These are phyloP conservation scores for Ictalurus punctatus DNA, from an alignment of 2,113 vertebrate species.

Conservation along the genomic window DNA sequence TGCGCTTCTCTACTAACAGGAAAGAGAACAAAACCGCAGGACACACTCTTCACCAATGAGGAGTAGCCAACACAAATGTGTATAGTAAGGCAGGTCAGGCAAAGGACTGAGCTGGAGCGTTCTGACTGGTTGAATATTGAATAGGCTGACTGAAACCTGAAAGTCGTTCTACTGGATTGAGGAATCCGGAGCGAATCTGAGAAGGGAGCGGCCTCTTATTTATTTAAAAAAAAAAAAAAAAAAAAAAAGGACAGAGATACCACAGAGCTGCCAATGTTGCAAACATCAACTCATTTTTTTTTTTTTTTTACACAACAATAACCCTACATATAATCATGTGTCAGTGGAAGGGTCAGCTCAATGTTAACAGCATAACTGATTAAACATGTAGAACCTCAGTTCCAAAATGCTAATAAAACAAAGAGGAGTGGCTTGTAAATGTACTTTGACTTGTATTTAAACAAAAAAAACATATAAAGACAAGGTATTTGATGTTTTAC, in stretches of 20 bases:
- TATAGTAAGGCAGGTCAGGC: background rate
- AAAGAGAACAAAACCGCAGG: conserved; percentile 13
- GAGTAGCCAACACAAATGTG: conserved; percentile 25
- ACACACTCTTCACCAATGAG: conserved; percentile 31
- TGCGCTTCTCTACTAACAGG: background rate
- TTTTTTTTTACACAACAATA: background rate
- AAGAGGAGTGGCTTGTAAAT: too few relatives aligned
- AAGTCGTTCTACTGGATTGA: conserved; percentile 36
- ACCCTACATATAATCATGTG: too few relatives aligned
- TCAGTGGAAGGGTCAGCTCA: background rate
- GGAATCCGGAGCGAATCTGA: conserved; percentile 17
- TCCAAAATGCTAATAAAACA: too few relatives aligned
- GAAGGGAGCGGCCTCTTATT: background rate
- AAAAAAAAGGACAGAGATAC: background rate
- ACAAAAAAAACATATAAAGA: too few relatives aligned
- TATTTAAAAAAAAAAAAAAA: too few relatives aligned
- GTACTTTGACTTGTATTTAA: too few relatives aligned
- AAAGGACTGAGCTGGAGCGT: conserved; percentile 30
- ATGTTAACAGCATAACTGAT: background rate
- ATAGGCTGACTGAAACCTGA: background rate
- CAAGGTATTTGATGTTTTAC: too few relatives aligned
- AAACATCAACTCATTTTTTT: background rate
- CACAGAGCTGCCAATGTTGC: background rate
- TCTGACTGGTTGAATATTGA: conserved; percentile 38
- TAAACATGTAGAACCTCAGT: too few relatives aligned